Base-by-base conservation (phyloP, 2,888 invertebrate species). In the Meliscaeva auricollis region DNA sequence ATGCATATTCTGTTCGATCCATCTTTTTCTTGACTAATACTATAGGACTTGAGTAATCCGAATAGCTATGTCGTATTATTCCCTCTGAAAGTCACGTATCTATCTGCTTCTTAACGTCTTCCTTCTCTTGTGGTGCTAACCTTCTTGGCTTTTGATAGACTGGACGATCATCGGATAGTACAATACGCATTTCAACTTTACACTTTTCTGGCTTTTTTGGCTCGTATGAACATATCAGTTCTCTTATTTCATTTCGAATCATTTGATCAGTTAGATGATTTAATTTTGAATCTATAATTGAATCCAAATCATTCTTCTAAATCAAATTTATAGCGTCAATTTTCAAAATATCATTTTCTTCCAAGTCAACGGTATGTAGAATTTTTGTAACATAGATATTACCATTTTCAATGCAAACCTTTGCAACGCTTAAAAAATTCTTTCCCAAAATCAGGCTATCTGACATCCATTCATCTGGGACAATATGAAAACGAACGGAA, bases 41-140 rank as follows among this genome's bases (percentile, higher is more conserved):
- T 15, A 88, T 76, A 2, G 88, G 87, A 44, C 85, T 79, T 2
- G 90, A 88, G 69, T 89, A 91, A n/a, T 44, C 44, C 2, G 44
- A 44, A 44, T 44, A 44, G 6, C 44, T 44, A n/a, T 44, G 15
- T 3, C 52, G 52, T 9, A 48, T 48, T 48, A 91, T 88, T 7
- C 88, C 89, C 7, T 89, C 87, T 5, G 87, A 30, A 9, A 90
- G 17, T 90, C 91, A 91, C n/a, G 81, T 58, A 0, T 88, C 69
- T 30, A 91, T 87, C 78, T 89, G 89, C 0, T 81, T 48, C 7
- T 90, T 87, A 0, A 91, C 81, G 13, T 50, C 35, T 17, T 48
- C 26, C 44, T 74, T 81, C 70, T 87, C 87, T 8, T 17, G 15
- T 11, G 15, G 73, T 6, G 44, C 44, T 44, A 44, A 44, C n/a